Evolutionary conservation across 2,797 vertebrate species (phyloP).

Genomic region (Aulostomus chinensis): DNA sequence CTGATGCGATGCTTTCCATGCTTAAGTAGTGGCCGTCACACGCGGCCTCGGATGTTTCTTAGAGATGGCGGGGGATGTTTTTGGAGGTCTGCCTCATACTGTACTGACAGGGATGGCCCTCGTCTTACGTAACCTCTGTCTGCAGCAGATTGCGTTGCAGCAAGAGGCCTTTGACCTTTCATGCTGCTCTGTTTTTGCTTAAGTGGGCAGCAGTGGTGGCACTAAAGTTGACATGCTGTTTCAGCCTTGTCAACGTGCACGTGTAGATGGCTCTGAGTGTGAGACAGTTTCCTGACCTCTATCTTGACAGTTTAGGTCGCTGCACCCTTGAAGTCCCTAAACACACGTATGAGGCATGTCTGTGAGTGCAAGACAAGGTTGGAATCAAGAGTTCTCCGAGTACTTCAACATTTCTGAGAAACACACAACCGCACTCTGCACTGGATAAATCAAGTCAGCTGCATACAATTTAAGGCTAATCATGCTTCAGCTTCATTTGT

Average conservation of each 20-base stretch:
- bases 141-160: conserved; percentile 39
- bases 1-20: conserved; percentile 23
- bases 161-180: conserved; percentile 36
- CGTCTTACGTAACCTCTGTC: conserved; percentile 43
- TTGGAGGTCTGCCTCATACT: conserved; percentile 37
- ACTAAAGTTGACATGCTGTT: conserved; percentile 36
- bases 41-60: conserved; percentile 31
- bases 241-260: conserved; percentile 39
- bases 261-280: conserved; percentile 4
- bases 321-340: conserved; percentile 1
- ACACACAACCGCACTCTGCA: no score
- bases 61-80: conserved; percentile 13
- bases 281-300: conserved; percentile 19
- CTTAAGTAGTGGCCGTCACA: conserved; percentile 26
- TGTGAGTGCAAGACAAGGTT: conserved; percentile 12
- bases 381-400: no score
- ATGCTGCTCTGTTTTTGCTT: conserved; percentile 40
- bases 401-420: no score
- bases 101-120: conserved; percentile 20
- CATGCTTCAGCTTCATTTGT: no score
- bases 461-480: no score
- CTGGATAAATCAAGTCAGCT: no score
- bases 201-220: conserved; percentile 20
- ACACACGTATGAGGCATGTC: conserved; percentile 1
- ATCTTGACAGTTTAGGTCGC: conserved; percentile 43